Evolutionary conservation across 2,113 vertebrate genomes (phyloP), one percentile per base, ranked within the genome.

Genomic region (Sinocyclocheilus grahami): DNA sequence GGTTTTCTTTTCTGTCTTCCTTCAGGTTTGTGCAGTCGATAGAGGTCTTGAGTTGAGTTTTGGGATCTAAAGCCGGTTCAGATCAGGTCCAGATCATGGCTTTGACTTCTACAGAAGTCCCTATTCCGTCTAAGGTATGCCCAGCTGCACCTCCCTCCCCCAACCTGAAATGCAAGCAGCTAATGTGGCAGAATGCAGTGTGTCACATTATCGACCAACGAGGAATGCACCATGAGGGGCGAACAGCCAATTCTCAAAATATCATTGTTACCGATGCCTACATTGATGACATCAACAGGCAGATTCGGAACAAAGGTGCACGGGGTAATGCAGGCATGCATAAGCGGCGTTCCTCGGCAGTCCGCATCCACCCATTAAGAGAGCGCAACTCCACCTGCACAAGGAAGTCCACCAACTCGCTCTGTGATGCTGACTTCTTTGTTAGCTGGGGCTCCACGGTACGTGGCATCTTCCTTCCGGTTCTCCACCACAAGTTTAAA

Each of bases 401-500:
- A 0, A 51, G 67, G 12, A 33, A 77, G 3, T 89, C 69, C 22
- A 75, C 65, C 0, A 39, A 87, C 63, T 75, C 76, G 0, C 48
- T 87, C 1, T 77, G 82, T 1, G 91, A 93, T 30, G 78, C 90
- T 0, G 90, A 93, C 53, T 92, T 93, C 90, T 93, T 94, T 0
- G 88, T 92, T 51, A 92, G 89, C 0, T 63, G 87, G 77, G 93
- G 92, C 3, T 84, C 82, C n/a, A 89, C 86, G 0, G 84, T 90
- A 3, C 85, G 86, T 62, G 93, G 93, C 0, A 78, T 94, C 74
- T 91, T 92, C 80, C 76, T 94, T 8, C 93, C 93, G 0, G 83
- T 91, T 0, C 86, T 94, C 81, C 90, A 94, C 22, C 91, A 92
- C 74, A 90, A 84, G 0, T 94, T 94, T 89, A 93, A 92, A 91